Evolutionary conservation across 2,113 vertebrate species (phyloP).

Genomic region (Sporophila hypoxantha): DNA sequence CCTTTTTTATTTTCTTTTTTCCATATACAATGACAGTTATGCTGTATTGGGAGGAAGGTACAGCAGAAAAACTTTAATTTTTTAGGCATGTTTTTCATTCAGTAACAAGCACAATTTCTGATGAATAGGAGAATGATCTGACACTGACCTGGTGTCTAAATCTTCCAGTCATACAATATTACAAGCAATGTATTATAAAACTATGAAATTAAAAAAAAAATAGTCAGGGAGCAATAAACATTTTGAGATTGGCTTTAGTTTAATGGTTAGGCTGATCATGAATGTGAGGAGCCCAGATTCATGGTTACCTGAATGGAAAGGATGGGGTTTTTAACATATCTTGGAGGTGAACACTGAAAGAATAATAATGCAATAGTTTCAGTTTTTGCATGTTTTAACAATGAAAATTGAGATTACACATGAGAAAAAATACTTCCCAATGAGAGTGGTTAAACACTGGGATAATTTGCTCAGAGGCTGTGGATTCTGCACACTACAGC

Average conservation of each 20-base stretch:
- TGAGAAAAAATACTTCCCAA: neutral
- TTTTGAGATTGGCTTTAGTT: neutral
- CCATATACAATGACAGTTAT: neutral
- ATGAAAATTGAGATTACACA: neutral
- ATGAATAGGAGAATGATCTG: neutral
- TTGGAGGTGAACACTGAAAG: neutral
- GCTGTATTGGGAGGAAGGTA: neutral
- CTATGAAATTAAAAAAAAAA: neutral
- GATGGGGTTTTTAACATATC: rapidly evolving
- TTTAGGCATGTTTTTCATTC: neutral
- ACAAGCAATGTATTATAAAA: neutral
- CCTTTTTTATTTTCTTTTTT: neutral
- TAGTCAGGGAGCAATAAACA: neutral
- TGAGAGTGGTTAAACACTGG: neutral
- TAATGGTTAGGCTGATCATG: neutral
- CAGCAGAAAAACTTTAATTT: neutral
- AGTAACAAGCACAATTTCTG: neutral
- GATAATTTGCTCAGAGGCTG: neutral
- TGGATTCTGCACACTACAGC: neutral
- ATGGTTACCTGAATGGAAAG: neutral
- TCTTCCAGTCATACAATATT: neutral
- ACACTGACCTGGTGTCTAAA: neutral
- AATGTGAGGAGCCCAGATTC: neutral
- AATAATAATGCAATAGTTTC: neutral
- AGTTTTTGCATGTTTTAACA: neutral